Percentiles rank a stretch among this genome's conserved stretches.
Evolutionary conservation across 53 echinoderm and acorn worm species (phyloP).

Genomic region (Holothuria scabra): DNA sequence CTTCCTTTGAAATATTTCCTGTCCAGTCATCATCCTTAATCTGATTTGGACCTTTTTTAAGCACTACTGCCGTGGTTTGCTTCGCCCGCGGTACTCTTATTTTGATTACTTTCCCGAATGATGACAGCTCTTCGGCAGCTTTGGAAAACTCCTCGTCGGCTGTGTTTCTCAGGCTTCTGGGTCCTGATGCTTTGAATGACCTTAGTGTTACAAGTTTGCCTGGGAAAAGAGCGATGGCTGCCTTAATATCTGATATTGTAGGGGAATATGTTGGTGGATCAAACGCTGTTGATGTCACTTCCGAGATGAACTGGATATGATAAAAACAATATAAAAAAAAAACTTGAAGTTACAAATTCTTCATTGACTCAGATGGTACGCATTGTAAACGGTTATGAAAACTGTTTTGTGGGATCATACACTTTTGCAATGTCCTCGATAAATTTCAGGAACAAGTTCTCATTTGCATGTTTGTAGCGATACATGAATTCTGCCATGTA

Average conservation of each 20-base stretch:
- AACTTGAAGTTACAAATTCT: neutral
- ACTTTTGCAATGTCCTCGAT: constrained; percentile 14
- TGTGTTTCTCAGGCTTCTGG: neutral
- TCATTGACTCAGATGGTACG: too few relatives aligned
- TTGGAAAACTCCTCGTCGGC: neutral
- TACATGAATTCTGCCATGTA: constrained; percentile 55
- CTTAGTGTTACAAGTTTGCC: neutral
- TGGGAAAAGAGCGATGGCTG: neutral
- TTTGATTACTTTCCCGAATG: neutral
- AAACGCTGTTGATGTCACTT: neutral
- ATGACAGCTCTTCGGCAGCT: neutral
- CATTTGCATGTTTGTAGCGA: constrained; percentile 34
- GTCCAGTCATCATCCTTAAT: too few relatives aligned
- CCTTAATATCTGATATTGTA: too few relatives aligned
- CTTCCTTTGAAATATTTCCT: too few relatives aligned
- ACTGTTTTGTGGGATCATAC: constrained; percentile 13
- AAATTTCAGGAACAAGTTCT: constrained; percentile 22
- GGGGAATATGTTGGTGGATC: neutral
- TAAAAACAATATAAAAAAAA: neutral
- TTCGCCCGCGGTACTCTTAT: neutral
- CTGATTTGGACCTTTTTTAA: too few relatives aligned
- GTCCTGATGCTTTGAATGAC: neutral
- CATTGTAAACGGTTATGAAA: too few relatives aligned
- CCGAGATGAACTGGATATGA: constrained; percentile 5
- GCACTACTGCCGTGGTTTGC: too few relatives aligned